Evolutionary conservation across 2,113 vertebrate species (phyloP).

Genomic region (Rattus rattus): DNA sequence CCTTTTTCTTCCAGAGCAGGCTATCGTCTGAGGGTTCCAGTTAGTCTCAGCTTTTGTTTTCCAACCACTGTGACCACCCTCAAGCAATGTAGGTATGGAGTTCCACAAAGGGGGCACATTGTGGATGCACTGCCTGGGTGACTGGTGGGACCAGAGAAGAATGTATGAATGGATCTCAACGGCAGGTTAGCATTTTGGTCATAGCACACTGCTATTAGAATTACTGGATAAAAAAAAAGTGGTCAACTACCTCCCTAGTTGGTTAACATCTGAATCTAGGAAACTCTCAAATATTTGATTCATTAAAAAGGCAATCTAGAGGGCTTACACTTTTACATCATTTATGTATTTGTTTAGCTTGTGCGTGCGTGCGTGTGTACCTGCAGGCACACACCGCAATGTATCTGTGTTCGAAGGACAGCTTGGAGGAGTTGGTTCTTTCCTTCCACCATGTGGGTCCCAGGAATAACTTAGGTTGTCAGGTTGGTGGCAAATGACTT

Average conservation of each 20-base stretch:
- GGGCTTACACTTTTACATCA: neutral
- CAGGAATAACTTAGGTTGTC: neutral
- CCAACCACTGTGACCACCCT: neutral
- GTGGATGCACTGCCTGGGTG: neutral
- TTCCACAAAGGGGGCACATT: neutral
- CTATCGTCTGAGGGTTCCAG: neutral
- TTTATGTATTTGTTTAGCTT: neutral
- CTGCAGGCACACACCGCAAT: neutral
- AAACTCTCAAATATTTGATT: neutral
- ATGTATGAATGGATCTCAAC: neutral
- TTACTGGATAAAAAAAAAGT: neutral
- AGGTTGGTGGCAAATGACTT: neutral
- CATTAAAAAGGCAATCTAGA: neutral
- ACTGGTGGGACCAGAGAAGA: neutral
- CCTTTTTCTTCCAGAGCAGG: neutral
- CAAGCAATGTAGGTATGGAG: neutral
- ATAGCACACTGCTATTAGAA: neutral
- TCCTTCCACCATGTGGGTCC: neutral
- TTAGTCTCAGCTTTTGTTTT: neutral
- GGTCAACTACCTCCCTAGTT: neutral
- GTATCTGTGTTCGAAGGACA: neutral
- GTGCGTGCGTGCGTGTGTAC: neutral
- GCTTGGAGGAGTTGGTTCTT: neutral
- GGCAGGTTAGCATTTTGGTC: neutral
- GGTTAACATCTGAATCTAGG: neutral